Percentiles rank a stretch among this genome's conserved stretches.
phyloP scores from a whole-genome alignment of 30 jellyfish, hydroid and myxozoan genomes.

The Phacellophora camtschatica region DNA sequence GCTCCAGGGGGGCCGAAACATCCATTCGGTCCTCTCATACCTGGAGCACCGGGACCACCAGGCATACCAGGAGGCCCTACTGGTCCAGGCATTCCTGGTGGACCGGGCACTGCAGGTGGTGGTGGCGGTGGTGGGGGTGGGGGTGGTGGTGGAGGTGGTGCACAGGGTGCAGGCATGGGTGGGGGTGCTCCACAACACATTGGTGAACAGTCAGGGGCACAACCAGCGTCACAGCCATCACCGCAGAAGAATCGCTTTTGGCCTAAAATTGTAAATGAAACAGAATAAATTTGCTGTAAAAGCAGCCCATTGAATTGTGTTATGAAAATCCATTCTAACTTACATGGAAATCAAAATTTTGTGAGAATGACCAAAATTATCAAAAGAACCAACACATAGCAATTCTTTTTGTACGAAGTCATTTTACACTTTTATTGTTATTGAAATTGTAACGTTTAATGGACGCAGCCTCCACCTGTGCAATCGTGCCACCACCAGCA shows the following conservation, averaged over 20 bases:
- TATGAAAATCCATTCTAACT: too few species aligned
- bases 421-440: too few species aligned
- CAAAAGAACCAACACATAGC: too few species aligned
- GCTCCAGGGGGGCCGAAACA: constrained; percentile 68
- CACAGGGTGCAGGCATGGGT: constrained; percentile 73
- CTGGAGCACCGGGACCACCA: constrained; percentile 75
- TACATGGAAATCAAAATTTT: too few species aligned
- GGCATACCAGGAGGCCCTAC: constrained; percentile 69
- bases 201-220: constrained; percentile 81
- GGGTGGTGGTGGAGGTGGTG: constrained; percentile 85
- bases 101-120: constrained; percentile 64
- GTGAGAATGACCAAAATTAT: too few species aligned
- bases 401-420: too few species aligned
- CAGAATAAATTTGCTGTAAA: constrained; percentile 3
- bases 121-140: constrained; percentile 90
- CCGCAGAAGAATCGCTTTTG: constrained; percentile 76
- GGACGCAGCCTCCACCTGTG: too few species aligned
- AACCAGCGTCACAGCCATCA: constrained; percentile 71
- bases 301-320: too few species aligned
- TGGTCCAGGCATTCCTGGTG: constrained; percentile 92
- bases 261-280: constrained; percentile 61
- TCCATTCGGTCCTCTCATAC: constrained; percentile 77
- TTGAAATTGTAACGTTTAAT: too few species aligned
- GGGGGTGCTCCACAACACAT: constrained; percentile 77
- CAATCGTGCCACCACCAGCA: too few species aligned